phyloP scores from a whole-genome alignment of 1,140 invertebrate species.

The Paraescarpia echinospica region DNA sequence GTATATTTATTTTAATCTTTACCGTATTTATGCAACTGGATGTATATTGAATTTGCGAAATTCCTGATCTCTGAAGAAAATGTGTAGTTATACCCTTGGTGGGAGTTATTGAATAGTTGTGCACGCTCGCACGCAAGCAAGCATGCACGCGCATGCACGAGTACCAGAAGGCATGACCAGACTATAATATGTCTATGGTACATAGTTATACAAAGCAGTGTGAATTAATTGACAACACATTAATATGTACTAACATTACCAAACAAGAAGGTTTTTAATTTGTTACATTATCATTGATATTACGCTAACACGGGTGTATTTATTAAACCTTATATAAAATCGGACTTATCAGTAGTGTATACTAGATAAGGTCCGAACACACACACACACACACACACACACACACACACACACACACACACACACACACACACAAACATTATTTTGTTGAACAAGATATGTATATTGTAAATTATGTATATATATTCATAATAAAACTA shows the following conservation, averaged over 20 bases:
- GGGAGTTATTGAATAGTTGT: neutral
- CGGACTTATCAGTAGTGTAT: too few relatives aligned
- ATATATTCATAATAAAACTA: neutral
- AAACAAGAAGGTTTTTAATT: too few relatives aligned
- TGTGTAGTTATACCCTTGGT: neutral
- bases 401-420: too few relatives aligned
- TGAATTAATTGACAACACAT: too few relatives aligned
- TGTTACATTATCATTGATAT: too few relatives aligned
- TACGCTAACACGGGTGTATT: too few relatives aligned
- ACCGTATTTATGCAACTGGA: neutral
- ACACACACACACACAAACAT: neutral
- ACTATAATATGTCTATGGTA: too few relatives aligned
- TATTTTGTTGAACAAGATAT: neutral
- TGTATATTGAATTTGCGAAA: neutral
- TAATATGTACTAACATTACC: too few relatives aligned
- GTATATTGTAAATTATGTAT: neutral
- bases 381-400: too few relatives aligned
- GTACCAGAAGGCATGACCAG: neutral
- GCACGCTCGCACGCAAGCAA: neutral
- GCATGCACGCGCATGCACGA: neutral
- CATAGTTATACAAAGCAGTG: too few relatives aligned
- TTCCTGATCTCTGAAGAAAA: neutral
- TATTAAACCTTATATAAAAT: too few relatives aligned
- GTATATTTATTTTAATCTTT: neutral
- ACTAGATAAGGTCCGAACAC: too few relatives aligned